Percentiles rank a stretch among this genome's conserved stretches.
phyloP scores from a whole-genome alignment of 1,140 invertebrate genomes.

The Eufriesea mexicana region DNA sequence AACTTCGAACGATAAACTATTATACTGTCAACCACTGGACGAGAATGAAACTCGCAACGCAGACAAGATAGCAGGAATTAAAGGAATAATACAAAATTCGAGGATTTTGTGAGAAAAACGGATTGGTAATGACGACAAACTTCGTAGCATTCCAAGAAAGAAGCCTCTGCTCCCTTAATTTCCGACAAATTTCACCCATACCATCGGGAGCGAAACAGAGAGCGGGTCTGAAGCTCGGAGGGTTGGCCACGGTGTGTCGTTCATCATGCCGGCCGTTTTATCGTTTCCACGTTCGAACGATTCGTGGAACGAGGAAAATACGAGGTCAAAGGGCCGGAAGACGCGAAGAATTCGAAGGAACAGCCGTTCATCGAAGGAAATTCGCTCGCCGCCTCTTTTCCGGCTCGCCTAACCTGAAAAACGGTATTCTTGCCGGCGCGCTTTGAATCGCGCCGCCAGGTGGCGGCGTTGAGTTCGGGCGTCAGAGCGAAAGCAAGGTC shows the following conservation, averaged over 20 bases:
- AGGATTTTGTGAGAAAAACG: too few species aligned
- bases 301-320: not conserved
- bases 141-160: not conserved
- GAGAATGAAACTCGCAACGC: too few species aligned
- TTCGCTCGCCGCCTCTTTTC: slow-evolving; percentile 59
- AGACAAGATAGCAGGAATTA: too few species aligned
- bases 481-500: slow-evolving; percentile 28
- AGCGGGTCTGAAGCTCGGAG: not conserved
- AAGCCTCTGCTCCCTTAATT: slow-evolving; percentile 8
- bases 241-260: slow-evolving; percentile 6
- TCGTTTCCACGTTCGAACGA: slow-evolving; percentile 33
- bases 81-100: too few species aligned
- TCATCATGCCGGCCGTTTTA: slow-evolving; percentile 27
- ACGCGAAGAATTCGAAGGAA: slow-evolving; percentile 45
- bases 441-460: slow-evolving; percentile 44
- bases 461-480: slow-evolving; percentile 32
- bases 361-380: slow-evolving; percentile 44
- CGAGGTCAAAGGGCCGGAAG: slow-evolving; percentile 26
- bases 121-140: not conserved
- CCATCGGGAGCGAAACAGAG: not conserved
- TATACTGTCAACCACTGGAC: too few species aligned
- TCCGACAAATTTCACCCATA: slow-evolving; percentile 28
- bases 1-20: too few species aligned
- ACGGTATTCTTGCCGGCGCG: slow-evolving; percentile 40
- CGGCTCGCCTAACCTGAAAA: slow-evolving; percentile 63